A percentile compares a stretch with the other conserved stretches of the same genome.
These are phyloP conservation scores for Drosophila repleta DNA, from an alignment of 1,140 invertebrate genomes.

Conservation along the genomic window DNA sequence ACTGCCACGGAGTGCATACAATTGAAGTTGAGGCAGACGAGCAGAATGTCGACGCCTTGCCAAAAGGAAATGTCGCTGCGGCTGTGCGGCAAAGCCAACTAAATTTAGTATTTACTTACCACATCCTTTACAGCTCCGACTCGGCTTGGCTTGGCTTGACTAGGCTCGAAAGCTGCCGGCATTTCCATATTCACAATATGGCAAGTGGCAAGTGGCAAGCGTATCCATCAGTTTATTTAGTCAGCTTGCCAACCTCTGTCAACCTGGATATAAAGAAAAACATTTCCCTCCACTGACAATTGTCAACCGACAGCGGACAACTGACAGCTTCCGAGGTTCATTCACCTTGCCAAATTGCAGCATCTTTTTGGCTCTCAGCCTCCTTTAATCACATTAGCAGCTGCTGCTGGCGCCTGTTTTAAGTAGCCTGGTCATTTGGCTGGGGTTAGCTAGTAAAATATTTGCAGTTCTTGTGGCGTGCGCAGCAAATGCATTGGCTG, in stretches of 20 bases:
- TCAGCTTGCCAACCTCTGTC: slow-evolving; percentile 35
- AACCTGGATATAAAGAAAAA: slow-evolving; percentile 16
- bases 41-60: slow-evolving; percentile 74
- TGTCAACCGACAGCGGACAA: neutral
- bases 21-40: slow-evolving; percentile 55
- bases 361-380: slow-evolving; percentile 11
- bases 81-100: slow-evolving; percentile 71
- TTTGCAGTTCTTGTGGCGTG: slow-evolving; percentile 60
- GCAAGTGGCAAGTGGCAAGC: neutral
- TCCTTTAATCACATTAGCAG: slow-evolving; percentile 68
- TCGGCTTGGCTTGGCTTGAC: slow-evolving; percentile 21
- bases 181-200: slow-evolving; percentile 56
- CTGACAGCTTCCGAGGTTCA: slow-evolving; percentile 32
- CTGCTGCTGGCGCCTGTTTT: slow-evolving; percentile 58
- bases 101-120: slow-evolving; percentile 81
- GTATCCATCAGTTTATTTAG: slow-evolving; percentile 45
- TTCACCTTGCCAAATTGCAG: slow-evolving; percentile 55
- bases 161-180: slow-evolving; percentile 17
- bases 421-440: slow-evolving; percentile 47
- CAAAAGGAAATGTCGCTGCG: slow-evolving; percentile 78
- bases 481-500: slow-evolving; percentile 63
- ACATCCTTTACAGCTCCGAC: slow-evolving; percentile 64
- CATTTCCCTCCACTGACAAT: slow-evolving; percentile 8
- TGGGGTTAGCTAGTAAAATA: slow-evolving; percentile 53
- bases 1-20: slow-evolving; percentile 50